Evolutionary conservation across 2,113 vertebrate genomes (phyloP), one percentile per base, ranked within the genome.

Genomic region (Antechinus flavipes): DNA sequence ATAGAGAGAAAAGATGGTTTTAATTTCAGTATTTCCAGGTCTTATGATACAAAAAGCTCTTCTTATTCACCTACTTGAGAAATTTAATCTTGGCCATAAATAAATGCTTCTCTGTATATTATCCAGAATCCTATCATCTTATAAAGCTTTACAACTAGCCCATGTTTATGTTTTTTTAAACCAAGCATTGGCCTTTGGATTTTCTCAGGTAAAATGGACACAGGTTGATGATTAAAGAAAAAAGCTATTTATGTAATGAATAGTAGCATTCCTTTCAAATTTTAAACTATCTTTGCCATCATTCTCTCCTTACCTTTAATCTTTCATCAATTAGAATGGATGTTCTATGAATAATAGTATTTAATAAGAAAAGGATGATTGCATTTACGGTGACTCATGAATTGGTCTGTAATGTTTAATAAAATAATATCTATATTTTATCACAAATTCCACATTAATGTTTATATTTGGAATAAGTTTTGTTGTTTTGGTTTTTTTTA

Each of bases 361-460:
- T 2, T 23, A 92, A 50, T 19, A 92, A 96, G 89, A 68, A 26
- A 91, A 52, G 84, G 84, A 93, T 92, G 68, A 42, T 35, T 84
- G 35, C 14, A 84, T 84, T 84, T 84, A 93, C 92, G 96, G 42
- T 95, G 30, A 89, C 92, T 1, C 95, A 0, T 94, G 68, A 6
- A 52, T 53, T 4, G 35, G 47, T 84, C 47, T 91, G 89, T 92
- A 93, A 92, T 2, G 1, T 91, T 96, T 93, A 94, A 30, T 46
- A 90, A 89, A 90, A 56, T 54, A 61, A 0, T 93, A 26, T 95
- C 98, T 92, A 8, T 30, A 46, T 94, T 98, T 94, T 92, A 76
- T 97, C 93, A 90, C 56, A 91, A 54, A 92, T 92, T 23, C 91
- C 26, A 47, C 27, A 90, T 93, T 16, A 56, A 16, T 92, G 53